Percentiles rank a stretch among this genome's conserved stretches.
Evolutionary conservation across 2,888 invertebrate species (phyloP).

Genomic region (Lasioglossum villosulum): DNA sequence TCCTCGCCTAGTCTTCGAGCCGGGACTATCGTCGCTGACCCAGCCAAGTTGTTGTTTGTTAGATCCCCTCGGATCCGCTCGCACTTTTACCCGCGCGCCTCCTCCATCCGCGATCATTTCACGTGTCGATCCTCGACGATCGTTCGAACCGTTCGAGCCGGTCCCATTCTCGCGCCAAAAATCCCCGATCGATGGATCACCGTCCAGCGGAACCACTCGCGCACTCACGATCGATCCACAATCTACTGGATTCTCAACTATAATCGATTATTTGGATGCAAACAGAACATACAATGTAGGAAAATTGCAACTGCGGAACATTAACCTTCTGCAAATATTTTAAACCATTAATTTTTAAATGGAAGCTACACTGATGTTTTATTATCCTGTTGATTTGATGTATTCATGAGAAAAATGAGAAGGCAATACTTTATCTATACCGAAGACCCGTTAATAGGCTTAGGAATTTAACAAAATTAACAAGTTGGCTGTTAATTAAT

Average conservation of each 20-base stretch:
- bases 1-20: conserved; percentile 12
- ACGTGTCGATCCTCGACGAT: conserved; percentile 6
- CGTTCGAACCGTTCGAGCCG: conserved; percentile 26
- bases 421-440: not conserved
- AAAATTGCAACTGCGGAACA: not conserved
- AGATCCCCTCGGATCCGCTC: conserved; percentile 16
- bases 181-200: not conserved
- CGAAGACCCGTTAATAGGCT: no score
- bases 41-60: conserved; percentile 27
- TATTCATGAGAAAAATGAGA: not conserved
- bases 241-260: not conserved
- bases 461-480: no score
- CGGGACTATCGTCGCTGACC: conserved; percentile 24
- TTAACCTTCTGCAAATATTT: not conserved
- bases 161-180: conserved; percentile 33
- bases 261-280: not conserved
- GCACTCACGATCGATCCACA: not conserved
- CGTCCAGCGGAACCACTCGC: not conserved
- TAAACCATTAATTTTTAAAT: not conserved
- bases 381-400: not conserved
- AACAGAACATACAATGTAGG: not conserved
- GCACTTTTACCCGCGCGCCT: conserved; percentile 30
- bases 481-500: no score
- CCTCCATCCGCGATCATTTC: conserved; percentile 40
- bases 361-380: not conserved